Evolutionary conservation across 2,113 vertebrate species (phyloP).

Genomic region (Psittacara wagleri): DNA sequence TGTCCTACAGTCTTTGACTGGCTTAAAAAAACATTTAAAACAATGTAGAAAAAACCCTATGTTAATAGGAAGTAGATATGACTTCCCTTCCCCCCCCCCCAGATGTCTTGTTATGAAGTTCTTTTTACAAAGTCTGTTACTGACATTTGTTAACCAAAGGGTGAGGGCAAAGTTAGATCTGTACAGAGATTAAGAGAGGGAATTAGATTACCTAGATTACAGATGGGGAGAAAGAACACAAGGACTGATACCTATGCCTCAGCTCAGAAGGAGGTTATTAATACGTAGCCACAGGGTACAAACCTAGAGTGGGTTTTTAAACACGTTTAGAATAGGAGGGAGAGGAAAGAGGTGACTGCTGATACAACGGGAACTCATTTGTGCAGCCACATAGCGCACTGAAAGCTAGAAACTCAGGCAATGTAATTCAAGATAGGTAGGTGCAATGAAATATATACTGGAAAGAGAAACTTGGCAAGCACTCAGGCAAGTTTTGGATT

Average conservation of each 20-base stretch:
- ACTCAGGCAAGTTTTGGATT: neutral
- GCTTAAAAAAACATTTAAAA: neutral
- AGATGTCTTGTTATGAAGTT: neutral
- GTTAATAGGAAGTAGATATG: neutral
- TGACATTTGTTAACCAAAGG: neutral
- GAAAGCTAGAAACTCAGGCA: neutral
- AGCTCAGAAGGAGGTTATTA: neutral
- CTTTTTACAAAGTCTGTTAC: neutral
- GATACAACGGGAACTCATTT: neutral
- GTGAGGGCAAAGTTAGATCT: neutral
- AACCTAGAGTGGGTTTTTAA: neutral
- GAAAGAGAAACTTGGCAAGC: neutral
- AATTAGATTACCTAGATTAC: neutral
- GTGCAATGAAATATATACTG: neutral
- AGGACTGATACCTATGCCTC: neutral
- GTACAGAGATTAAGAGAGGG: neutral
- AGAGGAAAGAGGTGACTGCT: neutral
- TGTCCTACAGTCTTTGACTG: neutral
- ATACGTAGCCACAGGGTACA: neutral
- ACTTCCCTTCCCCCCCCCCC: neutral
- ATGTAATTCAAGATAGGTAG: neutral
- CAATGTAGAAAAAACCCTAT: neutral
- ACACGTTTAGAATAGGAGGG: fast-evolving
- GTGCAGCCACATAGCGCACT: neutral
- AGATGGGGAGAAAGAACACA: neutral